phyloP scores from a whole-genome alignment of 2,797 vertebrate species.

The Esox lucius region DNA sequence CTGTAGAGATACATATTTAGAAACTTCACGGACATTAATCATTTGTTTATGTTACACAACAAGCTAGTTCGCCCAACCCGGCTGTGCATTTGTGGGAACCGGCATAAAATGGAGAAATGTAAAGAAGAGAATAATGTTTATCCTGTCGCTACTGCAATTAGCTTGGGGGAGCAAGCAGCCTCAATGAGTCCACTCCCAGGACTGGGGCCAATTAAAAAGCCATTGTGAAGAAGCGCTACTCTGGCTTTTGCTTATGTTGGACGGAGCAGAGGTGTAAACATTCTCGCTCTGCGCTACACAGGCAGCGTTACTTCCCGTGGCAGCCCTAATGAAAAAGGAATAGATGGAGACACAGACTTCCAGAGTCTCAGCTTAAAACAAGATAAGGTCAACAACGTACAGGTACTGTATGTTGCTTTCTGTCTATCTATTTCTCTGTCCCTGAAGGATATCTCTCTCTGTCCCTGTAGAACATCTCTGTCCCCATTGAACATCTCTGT shows the following conservation, averaged over 20 bases:
- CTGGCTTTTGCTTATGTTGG: constrained; percentile 69
- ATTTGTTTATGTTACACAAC: constrained; percentile 74
- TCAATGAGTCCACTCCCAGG: constrained; percentile 42
- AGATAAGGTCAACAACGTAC: background rate
- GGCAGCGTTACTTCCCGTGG: constrained; percentile 29
- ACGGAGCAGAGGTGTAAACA: constrained; percentile 66
- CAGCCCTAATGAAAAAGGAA: no score
- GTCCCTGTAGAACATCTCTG: no score
- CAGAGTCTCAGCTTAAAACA: constrained; percentile 18
- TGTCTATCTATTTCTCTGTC: background rate
- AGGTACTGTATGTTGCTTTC: constrained; percentile 25
- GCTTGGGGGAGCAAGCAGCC: constrained; percentile 62
- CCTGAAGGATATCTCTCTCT: background rate
- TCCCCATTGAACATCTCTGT: background rate
- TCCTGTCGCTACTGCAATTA: constrained; percentile 71
- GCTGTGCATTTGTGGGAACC: constrained; percentile 59
- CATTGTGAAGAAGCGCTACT: constrained; percentile 60
- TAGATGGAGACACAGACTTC: constrained; percentile 6
- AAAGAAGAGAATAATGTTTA: constrained; percentile 77
- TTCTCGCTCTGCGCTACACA: constrained; percentile 32
- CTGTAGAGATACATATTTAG: constrained; percentile 75
- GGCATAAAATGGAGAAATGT: constrained; percentile 47
- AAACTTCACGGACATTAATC: constrained; percentile 72
- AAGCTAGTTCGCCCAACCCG: constrained; percentile 65
- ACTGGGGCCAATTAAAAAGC: constrained; percentile 73